A percentile compares a stretch with the other conserved stretches of the same genome.
phyloP scores from a whole-genome alignment of 2,797 vertebrate genomes.

The Takifugu rubripes region DNA sequence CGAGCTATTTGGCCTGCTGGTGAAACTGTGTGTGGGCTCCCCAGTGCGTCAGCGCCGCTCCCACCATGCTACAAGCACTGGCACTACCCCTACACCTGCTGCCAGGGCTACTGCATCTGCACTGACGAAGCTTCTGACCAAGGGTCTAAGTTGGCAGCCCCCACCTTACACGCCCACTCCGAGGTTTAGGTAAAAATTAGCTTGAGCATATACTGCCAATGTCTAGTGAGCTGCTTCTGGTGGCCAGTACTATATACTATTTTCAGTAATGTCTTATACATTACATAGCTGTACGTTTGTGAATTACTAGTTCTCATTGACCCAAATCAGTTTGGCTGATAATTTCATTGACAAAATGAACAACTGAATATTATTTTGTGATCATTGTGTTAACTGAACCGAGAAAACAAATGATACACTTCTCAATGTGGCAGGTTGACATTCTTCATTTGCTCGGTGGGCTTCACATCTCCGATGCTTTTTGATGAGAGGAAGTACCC shows the following conservation, averaged over 20 bases:
- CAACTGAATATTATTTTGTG: too few species aligned
- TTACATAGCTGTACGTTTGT: background rate
- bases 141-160: conserved; percentile 93
- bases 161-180: conserved; percentile 94
- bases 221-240: too few species aligned
- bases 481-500: conserved; percentile 97
- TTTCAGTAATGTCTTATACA: background rate
- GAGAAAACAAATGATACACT: background rate
- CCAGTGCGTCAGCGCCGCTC: conserved; percentile 92
- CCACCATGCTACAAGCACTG: conserved; percentile 91
- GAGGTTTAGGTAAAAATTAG: conserved; percentile 81
- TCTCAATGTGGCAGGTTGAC: conserved; percentile 78
- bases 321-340: too few species aligned
- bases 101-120: conserved; percentile 92
- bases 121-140: conserved; percentile 92
- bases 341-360: too few species aligned
- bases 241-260: too few species aligned
- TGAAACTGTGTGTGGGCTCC: conserved; percentile 95
- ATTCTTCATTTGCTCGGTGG: conserved; percentile 97
- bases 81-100: conserved; percentile 90
- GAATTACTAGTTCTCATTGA: too few species aligned
- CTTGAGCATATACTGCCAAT: too few species aligned
- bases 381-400: background rate
- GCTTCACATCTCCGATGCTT: conserved; percentile 95
- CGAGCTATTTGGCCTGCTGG: conserved; percentile 91